Evolutionary conservation across 2,113 vertebrate genomes (phyloP).

Genomic region (Ophiodon elongatus): DNA sequence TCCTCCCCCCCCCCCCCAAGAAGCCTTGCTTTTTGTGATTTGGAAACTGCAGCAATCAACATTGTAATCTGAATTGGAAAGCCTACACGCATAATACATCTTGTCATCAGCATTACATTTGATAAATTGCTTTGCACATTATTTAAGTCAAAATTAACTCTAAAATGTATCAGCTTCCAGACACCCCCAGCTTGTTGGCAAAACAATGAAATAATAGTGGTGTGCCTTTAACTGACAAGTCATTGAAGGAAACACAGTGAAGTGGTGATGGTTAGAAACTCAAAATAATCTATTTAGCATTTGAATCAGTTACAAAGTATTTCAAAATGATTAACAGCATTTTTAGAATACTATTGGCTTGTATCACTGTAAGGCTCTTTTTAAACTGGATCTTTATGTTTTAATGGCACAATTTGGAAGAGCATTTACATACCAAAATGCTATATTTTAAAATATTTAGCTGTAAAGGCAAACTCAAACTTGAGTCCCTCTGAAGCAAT

Average conservation of each 20-base stretch:
- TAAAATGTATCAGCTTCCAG: neutral
- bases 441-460: neutral
- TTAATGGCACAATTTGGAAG: neutral
- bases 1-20: neutral
- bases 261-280: neutral
- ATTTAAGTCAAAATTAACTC: neutral
- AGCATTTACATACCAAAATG: neutral
- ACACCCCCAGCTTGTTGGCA: neutral
- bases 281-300: neutral
- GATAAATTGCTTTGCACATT: neutral
- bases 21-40: neutral
- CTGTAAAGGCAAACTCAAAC: neutral
- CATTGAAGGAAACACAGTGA: neutral
- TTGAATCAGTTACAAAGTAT: neutral
- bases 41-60: conserved; percentile 11
- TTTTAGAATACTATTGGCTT: neutral
- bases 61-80: neutral
- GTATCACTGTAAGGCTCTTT: neutral
- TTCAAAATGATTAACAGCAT: no score
- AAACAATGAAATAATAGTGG: neutral
- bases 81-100: neutral
- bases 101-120: neutral
- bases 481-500: no score
- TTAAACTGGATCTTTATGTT: neutral
- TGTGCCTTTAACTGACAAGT: neutral